A percentile compares a stretch with the other conserved stretches of the same genome.
Evolutionary conservation across 2,888 invertebrate species (phyloP).

Genomic region (Apamea epomidion): DNA sequence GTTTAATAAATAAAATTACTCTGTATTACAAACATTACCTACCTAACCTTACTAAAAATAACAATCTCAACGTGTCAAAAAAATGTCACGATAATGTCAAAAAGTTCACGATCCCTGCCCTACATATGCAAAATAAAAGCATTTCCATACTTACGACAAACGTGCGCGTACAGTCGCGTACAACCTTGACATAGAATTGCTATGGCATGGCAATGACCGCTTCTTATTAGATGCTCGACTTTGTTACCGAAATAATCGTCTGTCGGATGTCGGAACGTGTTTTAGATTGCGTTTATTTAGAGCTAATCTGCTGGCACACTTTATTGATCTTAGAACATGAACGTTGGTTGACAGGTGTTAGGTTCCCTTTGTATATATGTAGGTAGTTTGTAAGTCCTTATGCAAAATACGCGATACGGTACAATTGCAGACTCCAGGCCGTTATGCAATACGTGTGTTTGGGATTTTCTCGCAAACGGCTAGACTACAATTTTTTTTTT

Average conservation of each 20-base stretch:
- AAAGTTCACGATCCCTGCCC: conserved; percentile 29
- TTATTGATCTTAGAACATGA: conserved; percentile 11
- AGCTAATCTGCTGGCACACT: conserved; percentile 3
- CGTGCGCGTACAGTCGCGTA: conserved; percentile 16
- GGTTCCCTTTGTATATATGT: background rate
- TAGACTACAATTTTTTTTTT: too few relatives aligned
- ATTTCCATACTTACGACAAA: conserved; percentile 43
- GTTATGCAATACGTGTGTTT: background rate
- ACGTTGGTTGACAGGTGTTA: background rate
- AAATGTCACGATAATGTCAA: conserved; percentile 4
- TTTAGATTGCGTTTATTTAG: conserved; percentile 32
- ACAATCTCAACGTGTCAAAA: background rate
- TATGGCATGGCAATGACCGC: conserved; percentile 62
- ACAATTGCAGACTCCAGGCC: background rate
- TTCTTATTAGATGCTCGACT: conserved; percentile 40
- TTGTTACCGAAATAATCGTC: conserved; percentile 52
- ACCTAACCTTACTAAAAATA: background rate
- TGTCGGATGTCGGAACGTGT: conserved; percentile 34
- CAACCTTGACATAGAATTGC: conserved; percentile 62
- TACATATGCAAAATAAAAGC: conserved; percentile 38
- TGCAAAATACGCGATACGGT: background rate
- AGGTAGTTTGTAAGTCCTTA: background rate
- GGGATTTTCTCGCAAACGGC: background rate
- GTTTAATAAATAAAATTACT: background rate
- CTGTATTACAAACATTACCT: too few relatives aligned